Base-by-base conservation (phyloP, 2,113 vertebrate genomes). In the Thunnus maccoyii region DNA sequence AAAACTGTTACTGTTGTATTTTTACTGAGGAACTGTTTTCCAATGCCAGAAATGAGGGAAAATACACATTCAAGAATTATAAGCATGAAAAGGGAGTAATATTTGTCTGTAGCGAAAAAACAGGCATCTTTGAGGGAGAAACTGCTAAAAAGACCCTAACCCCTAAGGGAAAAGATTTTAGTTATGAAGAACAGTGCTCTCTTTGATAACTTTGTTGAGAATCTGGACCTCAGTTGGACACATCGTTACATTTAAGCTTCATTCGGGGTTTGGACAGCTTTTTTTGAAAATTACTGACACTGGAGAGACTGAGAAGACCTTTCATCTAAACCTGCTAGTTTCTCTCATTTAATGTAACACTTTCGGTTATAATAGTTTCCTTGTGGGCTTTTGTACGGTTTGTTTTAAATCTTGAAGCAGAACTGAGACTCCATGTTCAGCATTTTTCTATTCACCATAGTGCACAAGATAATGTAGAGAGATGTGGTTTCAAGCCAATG, bases 361-460 rank as follows among this genome's bases (percentile, higher is more conserved):
- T 56, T 77, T 72, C 12, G 48, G 70, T 85, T 52, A 58, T 27
- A 57, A 52, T 67, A 61, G 3, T 83, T 70, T 80, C 51, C 9
- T 71, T 76, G 17, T 0, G 46, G 46, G 16, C 14, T 32, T 76
- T 81, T 20, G 10, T 9, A 57, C 3, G 12, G 25, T 44, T 2
- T 36, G 5, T 67, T 72, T 83, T 73, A 20, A 78, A 57, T n/a
- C 56, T 58, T 66, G 32, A 88, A 89, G 86, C 86, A 91, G 87
- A 91, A 91, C 83, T 89, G 83, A 93, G 84, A 89, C 81, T 88
- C 64, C 20, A 72, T 14, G 32, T 80, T 91, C 82, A 91, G 87
- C 88, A 88, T 70, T 74, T 82, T 75, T 80, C 18, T 44, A 44
- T 80, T 68, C 27, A 32, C 56, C 52, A 63, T 64, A 68, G 60